Evolutionary conservation across 2,888 invertebrate genomes (phyloP), one percentile per base, ranked within the genome.

Genomic region (Agrotis ipsilon): DNA sequence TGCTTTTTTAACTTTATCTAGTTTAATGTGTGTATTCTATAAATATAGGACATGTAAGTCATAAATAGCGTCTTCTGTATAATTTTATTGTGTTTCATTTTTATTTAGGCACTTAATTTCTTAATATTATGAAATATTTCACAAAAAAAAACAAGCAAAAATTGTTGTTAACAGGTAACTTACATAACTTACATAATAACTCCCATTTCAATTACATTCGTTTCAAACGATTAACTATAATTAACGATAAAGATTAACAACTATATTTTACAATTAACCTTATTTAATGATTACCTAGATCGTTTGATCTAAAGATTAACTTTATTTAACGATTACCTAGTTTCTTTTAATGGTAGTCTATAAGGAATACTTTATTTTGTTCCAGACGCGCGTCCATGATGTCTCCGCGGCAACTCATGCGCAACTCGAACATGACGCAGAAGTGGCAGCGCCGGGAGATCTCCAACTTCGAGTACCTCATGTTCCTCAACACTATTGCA

Each of bases 401-500:
- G 98, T 98, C 99, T 2, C 99, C 99, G 0, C 97, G 99, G 18
- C 99, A 99, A 94, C 97, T 99, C 87, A 99, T 99, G 98, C 98
- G 99, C 89, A 98, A 99, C 96, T 99, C 99, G 32, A 99, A 99
- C 96, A 99, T 99, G 99, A 99, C 99, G 60, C 99, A 99, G 96
- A 99, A 99, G 94, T 99, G 99, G 99, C 99, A 99, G 94, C 97
- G 99, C 32, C 97, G 99, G 57, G 99, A 99, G 96, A 99, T 99
- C 88, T 99, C 99, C 78, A 99, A 99, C 96, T 99, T 99, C 96
- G 99, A 99, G 96, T 99, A 99, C 94, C 97, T 99, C 87, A 99
- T 99, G 99, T 99, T 99, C 97, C 97, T 99, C 84, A 99, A 99
- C 94, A 99, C 99, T 21, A 99, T 99, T 83, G 99, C 99, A 75